Base-by-base conservation (phyloP, 2,888 invertebrate genomes). In the Pyrgus malvae region DNA sequence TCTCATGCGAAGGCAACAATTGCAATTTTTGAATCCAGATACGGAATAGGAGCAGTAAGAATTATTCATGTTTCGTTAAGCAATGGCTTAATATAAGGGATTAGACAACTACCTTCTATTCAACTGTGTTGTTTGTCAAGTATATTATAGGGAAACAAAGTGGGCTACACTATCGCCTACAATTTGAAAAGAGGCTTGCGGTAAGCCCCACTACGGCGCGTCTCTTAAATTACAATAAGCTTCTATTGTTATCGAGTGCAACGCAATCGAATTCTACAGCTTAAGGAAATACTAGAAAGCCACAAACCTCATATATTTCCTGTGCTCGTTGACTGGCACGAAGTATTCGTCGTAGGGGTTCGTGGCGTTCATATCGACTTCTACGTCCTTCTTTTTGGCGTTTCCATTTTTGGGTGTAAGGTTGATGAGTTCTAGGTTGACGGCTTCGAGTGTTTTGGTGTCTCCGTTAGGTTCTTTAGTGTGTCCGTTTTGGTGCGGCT, bases 261-360 rank as follows among this genome's bases (percentile, higher is more conserved):
- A 29, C 19, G 40, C n/a, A 45, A 11, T 29, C 27, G 8, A 40
- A 23, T 29, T 31, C 19, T 29, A 21, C 25, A 23, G 16, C 33
- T 14, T 11, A 35, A 21, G 37, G 46, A 37, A 46, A 38, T 31
- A 45, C 29, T 45, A 1, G 11, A 33, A 54, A 46, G 33, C 46
- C 54, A 54, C 54, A 54, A 55, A 96, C 96, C 95, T 95, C 91
- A 95, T 95, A 76, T 94, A 95, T 86, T 96, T 96, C 75, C 94
- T 93, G 80, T 95, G 95, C 74, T 95, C 95, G 76, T 96, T 95
- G 61, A 96, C 95, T 23, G 96, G 95, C 59, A 96, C 95, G 78
- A 96, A 96, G 81, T 96, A 96, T 70, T 96, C 95, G 70, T 95
- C 95, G 77, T 95, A 95, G 3, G 94, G 94, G 76, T 94, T 94